Evolutionary conservation across 2,888 invertebrate genomes (phyloP), one percentile per base, ranked within the genome.

Genomic region (Pedicia rivosa): DNA sequence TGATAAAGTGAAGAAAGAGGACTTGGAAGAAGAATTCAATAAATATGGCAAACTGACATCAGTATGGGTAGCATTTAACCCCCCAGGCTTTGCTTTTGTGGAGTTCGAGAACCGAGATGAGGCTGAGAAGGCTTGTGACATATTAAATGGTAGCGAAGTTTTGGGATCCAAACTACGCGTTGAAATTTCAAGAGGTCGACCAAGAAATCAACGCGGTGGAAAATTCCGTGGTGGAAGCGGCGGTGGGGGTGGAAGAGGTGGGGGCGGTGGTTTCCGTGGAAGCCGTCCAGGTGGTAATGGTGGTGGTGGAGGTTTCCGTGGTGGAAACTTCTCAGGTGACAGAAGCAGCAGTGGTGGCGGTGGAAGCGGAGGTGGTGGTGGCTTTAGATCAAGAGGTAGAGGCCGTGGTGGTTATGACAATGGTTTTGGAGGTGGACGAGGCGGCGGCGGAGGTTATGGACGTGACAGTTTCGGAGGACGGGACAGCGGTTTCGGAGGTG

Each of bases 81-180:
- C 90, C 48, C 88, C 88, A 48, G 88, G 90, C 54, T 91, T 90
- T 64, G 90, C 88, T 45, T 90, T 90, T 67, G 83, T 90, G 59
- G 88, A 90, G 66, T 91, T 87, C 64, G 78, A 80, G 58, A 83
- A 80, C 63, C 73, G 77, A 59, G 78, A 79, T 55, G 88, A 90
- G 64, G 90, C 90, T 26, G 84, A 87, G 58, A 77, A 81, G 53
- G 90, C 90, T 44, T 86, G 87, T 65, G 80, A 77, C 60, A 35
- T 35, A 20, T 35, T 35, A 14, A 35, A 35, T 35, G 35, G 26
- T 44, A 76, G 80, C 46, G 84, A 86, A 60, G 73, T 88, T 55
- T 67, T 86, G 66, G 88, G 88, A 49, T 79, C 82, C 49, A 86
- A 86, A 53, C 66, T 90, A 46, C 72, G 87, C 52, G 88, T 90